Percentiles rank a stretch among this genome's conserved stretches.
phyloP scores from a whole-genome alignment of 2,888 invertebrate genomes.

The Calameuta pallipes region DNA sequence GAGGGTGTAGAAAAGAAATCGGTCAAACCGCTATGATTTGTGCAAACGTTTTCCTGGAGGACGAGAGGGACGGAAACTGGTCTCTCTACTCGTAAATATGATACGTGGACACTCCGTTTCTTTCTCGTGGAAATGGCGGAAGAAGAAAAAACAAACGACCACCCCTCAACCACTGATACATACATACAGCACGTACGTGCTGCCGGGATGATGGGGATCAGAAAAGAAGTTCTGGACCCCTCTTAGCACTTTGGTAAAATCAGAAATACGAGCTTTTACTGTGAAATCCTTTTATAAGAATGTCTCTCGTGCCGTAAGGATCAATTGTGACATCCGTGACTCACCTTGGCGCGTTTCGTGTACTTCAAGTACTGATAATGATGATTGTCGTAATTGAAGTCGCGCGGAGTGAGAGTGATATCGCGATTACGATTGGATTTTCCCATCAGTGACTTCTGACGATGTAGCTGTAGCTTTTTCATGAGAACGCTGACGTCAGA shows the following conservation, averaged over 20 bases:
- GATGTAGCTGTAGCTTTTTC: slow-evolving; percentile 51
- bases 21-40: not conserved
- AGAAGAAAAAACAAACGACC: not conserved
- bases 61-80: not conserved
- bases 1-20: not conserved
- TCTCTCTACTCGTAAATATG: not conserved
- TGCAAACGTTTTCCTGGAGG: not conserved
- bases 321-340: slow-evolving; percentile 6
- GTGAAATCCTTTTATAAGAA: not conserved
- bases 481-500: slow-evolving; percentile 49
- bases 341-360: slow-evolving; percentile 76
- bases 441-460: slow-evolving; percentile 51
- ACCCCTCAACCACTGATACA: not conserved
- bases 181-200: not conserved
- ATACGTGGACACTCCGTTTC: not conserved
- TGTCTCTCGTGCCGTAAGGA: not conserved
- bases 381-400: slow-evolving; percentile 83
- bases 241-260: not conserved
- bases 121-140: not conserved
- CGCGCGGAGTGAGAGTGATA: slow-evolving; percentile 77
- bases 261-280: not conserved
- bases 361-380: slow-evolving; percentile 84
- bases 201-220: not conserved
- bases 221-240: not conserved
- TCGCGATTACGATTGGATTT: slow-evolving; percentile 56